Percentiles rank a stretch among this genome's conserved stretches.
Conservation (phyloP, 2,113 vertebrate genomes). For the Nycticryphes semicollaris region DNA sequence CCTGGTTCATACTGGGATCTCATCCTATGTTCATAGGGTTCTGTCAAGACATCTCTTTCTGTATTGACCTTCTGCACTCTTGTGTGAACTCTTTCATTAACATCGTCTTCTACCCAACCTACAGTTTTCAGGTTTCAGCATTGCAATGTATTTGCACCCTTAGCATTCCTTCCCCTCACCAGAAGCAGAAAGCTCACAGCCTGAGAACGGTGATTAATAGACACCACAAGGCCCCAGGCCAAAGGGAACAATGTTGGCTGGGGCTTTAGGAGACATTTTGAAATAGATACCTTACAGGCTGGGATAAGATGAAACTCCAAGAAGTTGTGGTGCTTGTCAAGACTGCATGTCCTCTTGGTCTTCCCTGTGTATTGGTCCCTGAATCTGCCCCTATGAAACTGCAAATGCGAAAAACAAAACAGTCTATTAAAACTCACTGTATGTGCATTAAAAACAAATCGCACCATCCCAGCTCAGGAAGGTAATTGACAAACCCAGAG, state of each 20-base stretch:
- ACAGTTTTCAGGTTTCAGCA: neutral
- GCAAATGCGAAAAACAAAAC: neutral
- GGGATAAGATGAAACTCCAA: neutral
- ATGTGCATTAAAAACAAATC: neutral
- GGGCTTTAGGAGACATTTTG: neutral
- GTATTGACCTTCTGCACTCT: neutral
- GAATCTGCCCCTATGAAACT: neutral
- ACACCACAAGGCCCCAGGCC: neutral
- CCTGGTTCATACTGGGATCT: neutral
- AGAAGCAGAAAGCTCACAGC: neutral
- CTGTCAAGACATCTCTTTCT: neutral
- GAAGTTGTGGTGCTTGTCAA: neutral
- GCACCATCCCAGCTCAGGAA: neutral
- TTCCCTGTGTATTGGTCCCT: neutral
- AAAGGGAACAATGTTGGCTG: neutral
- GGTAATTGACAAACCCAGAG: slow-evolving; percentile 44
- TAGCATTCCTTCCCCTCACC: neutral
- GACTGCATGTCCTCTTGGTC: neutral
- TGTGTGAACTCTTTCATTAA: neutral
- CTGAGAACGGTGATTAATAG: neutral
- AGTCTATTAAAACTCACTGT: neutral
- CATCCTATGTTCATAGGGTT: neutral
- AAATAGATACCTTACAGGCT: neutral
- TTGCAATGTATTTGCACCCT: neutral
- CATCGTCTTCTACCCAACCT: neutral